Conservation (phyloP, 2,797 vertebrate genomes). For the Eremophila alpestris region DNA sequence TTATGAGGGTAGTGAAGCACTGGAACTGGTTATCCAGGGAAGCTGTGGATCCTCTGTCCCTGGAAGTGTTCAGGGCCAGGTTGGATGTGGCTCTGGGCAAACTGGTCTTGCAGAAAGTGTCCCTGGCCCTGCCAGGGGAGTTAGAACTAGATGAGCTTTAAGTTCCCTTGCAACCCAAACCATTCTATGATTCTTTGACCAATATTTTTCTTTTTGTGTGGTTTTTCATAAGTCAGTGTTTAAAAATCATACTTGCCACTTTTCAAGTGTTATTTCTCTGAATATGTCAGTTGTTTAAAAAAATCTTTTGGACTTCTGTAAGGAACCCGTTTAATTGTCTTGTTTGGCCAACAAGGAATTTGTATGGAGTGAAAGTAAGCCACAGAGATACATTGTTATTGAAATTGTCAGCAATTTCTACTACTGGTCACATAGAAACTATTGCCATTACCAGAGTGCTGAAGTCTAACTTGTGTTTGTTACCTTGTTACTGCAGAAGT, state of each 20-base stretch:
- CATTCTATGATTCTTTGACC: not conserved
- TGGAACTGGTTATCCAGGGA: not conserved
- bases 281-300: not conserved
- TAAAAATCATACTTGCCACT: not conserved
- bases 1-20: not conserved
- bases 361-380: not conserved
- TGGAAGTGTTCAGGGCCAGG: not conserved
- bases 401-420: not conserved
- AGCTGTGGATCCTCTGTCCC: not conserved
- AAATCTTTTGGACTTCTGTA: not conserved
- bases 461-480: not conserved
- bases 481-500: not conserved
- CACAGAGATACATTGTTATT: not conserved
- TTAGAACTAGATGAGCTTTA: not conserved
- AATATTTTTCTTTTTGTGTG: not conserved
- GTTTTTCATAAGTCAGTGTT: not conserved
- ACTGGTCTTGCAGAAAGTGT: not conserved
- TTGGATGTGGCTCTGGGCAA: not conserved
- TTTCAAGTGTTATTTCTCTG: not conserved
- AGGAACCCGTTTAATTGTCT: not conserved
- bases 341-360: not conserved
- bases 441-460: not conserved
- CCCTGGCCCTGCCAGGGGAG: not conserved
- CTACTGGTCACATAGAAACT: not conserved
- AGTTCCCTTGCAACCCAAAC: not conserved